Evolutionary conservation across 2,888 invertebrate species (phyloP), one percentile per base, ranked within the genome.

Genomic region (Mesochorus sp.): DNA sequence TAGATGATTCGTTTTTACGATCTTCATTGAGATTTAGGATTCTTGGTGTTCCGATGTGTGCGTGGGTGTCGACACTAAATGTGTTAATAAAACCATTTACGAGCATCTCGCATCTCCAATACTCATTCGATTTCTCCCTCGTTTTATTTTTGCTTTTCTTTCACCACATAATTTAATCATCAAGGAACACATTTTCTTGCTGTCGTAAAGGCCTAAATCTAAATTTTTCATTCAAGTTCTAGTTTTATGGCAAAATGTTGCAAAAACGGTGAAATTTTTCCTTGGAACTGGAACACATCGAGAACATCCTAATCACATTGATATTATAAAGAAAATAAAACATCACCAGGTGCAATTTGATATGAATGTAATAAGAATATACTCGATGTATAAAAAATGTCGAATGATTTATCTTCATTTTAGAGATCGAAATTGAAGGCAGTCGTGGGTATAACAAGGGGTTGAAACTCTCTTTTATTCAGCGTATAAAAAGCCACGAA

Each of bases 71-170:
- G 21, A 76, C 44, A 55, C 12, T 12, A 3, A 21, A 49, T 14
- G 49, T 62, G 76, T 83, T 81, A 81, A 83, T 83, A 82, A 82
- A 83, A 80, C 74, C 81, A 72, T 83, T 82, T 81, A 84, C 80
- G 80, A 80, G 75, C 73, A 66, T 67, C n/a, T 57, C 72, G 73
- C 61, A 51, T 42, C 42, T 61, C 19, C 61, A 10, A 62, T 14
- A 59, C 17, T 59, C 39, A 12, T 64, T 28, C 10, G 5, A 34
- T 57, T 21, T 4, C 26, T 21, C 12, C 17, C 12, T 8, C 10
- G 6, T 19, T 73, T 24, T 55, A 49, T 17, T 19, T 2, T 6
- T 14, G 2, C 17, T 8, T n/a, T n/a, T n/a, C n/a, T n/a, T n/a
- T n/a, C n/a, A n/a, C n/a, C n/a, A n/a, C n/a, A n/a, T n/a, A n/a